Percentiles rank a stretch among this genome's conserved stretches.
Evolutionary conservation across 2,797 vertebrate genomes (phyloP).

Genomic region (Xyrichtys novacula): DNA sequence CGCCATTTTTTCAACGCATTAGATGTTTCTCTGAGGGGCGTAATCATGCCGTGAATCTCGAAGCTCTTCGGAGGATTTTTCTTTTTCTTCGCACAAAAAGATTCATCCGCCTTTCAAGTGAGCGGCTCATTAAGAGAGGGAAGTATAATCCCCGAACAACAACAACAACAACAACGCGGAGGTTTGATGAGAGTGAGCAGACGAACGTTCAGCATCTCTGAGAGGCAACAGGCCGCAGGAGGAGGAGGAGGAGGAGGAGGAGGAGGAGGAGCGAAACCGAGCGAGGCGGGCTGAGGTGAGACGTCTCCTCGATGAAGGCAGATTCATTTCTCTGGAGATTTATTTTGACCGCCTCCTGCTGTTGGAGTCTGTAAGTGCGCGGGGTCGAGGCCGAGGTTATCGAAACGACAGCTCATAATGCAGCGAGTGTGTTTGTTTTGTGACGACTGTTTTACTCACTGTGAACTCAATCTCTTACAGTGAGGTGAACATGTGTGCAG

Average conservation of each 20-base stretch:
- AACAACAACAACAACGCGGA: background rate
- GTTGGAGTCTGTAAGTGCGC: conserved; percentile 22
- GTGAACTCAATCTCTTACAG: background rate
- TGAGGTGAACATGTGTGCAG: background rate
- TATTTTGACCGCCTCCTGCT: conserved; percentile 22
- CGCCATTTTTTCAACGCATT: conserved; percentile 20
- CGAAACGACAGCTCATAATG: conserved; percentile 19
- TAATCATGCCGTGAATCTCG: conserved; percentile 8
- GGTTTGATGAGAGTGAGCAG: conserved; percentile 15
- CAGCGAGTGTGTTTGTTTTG: conserved; percentile 15
- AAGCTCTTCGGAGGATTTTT: conserved; percentile 12
- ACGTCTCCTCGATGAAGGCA: conserved; percentile 1
- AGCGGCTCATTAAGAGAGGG: conserved; percentile 26
- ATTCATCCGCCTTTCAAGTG: background rate
- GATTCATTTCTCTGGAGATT: conserved; percentile 36
- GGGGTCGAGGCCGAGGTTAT: conserved; percentile 36
- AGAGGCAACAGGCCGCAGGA: conserved; percentile 6
- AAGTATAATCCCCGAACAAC: conserved; percentile 3
- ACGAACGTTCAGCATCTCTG: conserved; percentile 11
- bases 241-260: background rate
- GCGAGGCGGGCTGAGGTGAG: conserved; percentile 19
- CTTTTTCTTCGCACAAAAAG: conserved; percentile 11
- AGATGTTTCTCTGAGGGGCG: conserved; percentile 7
- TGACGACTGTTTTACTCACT: background rate
- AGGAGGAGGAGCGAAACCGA: background rate